Conservation (phyloP, 2,888 invertebrate species). For the Noctua fimbriata region DNA sequence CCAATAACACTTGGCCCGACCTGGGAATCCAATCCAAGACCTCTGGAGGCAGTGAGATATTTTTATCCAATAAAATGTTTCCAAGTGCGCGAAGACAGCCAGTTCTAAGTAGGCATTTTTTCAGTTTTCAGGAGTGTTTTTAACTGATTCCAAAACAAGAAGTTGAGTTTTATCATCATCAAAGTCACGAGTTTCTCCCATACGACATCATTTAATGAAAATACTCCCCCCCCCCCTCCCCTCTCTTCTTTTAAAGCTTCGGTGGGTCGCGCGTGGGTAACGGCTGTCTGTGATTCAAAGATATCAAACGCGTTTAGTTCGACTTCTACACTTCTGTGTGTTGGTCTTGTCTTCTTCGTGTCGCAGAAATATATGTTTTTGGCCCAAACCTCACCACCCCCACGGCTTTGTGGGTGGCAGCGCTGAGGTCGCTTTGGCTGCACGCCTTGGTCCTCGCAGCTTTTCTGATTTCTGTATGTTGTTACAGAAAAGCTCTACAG, state of each 20-base stretch:
- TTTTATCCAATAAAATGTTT: too few relatives aligned
- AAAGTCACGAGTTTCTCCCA: not conserved
- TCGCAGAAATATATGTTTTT: not conserved
- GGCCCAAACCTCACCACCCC: not conserved
- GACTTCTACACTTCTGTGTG: not conserved
- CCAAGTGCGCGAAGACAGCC: too few relatives aligned
- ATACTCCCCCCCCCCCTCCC: too few relatives aligned
- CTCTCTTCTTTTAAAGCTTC: too few relatives aligned
- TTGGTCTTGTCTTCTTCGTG: not conserved
- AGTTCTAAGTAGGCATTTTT: not conserved
- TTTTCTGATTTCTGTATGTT: constrained; percentile 3
- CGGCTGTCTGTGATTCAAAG: not conserved
- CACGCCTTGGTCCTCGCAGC: not conserved
- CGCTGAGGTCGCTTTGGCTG: not conserved
- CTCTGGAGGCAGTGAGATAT: not conserved
- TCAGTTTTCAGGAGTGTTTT: not conserved
- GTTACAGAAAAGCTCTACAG: constrained; percentile 47
- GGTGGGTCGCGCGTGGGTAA: not conserved
- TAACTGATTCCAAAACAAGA: not conserved
- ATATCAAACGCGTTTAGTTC: not conserved
- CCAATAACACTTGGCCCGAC: not conserved
- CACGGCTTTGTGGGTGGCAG: not conserved
- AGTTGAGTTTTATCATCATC: not conserved
- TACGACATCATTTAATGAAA: not conserved
- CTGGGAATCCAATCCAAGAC: not conserved